These are phyloP conservation scores for Gymnoscopelus braueri DNA, from an alignment of 2,797 vertebrate genomes.

Conservation along the genomic window DNA sequence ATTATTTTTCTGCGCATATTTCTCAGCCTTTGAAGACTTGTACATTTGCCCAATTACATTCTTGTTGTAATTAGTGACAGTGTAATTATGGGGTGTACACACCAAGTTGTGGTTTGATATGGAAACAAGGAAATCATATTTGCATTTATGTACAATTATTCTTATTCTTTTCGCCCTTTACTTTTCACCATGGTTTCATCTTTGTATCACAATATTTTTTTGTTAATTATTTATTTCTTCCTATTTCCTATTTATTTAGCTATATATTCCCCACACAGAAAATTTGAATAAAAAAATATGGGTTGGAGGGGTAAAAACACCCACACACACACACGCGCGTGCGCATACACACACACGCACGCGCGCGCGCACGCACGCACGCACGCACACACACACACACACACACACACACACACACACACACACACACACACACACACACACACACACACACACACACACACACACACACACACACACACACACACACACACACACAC, in stretches of 20 bases:
- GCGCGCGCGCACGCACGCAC: too few relatives aligned
- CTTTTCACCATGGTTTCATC: conserved; percentile 29
- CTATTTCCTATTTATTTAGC: too few relatives aligned
- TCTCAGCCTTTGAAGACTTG: conserved; percentile 59
- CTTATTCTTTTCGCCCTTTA: conserved; percentile 14
- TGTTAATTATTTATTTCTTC: conserved; percentile 22
- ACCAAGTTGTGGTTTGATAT: conserved; percentile 67
- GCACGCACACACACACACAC: background rate
- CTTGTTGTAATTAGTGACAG: conserved; percentile 69
- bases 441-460: background rate
- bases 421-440: conserved; percentile 36
- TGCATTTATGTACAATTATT: conserved; percentile 67
- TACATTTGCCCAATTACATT: conserved; percentile 65
- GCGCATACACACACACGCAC: too few relatives aligned
- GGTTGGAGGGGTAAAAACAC: conserved; percentile 28
- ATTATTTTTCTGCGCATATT: conserved; percentile 45
- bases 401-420: conserved; percentile 39
- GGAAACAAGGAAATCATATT: conserved; percentile 69
- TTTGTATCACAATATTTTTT: conserved; percentile 45
- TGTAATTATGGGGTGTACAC: conserved; percentile 68
- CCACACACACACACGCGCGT: conserved; percentile 46
- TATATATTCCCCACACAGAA: conserved; percentile 25
- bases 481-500: conserved; percentile 54
- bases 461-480: background rate
- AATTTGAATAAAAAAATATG: conserved; percentile 51